Percentiles rank a stretch among this genome's conserved stretches.
Conservation (phyloP, 2,888 invertebrate genomes). For the Leptura quadrifasciata region DNA sequence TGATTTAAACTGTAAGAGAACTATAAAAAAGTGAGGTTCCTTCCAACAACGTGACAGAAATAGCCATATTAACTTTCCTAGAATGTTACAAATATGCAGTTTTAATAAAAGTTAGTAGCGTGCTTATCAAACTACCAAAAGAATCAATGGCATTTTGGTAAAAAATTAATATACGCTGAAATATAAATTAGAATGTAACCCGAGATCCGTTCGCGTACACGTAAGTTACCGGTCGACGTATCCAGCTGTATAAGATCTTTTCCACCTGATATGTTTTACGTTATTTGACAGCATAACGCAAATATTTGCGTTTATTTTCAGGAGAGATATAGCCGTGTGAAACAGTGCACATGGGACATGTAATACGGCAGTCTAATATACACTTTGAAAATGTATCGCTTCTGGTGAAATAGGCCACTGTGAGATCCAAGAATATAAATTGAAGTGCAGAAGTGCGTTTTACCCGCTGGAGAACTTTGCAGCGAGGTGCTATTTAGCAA, state of each 20-base stretch:
- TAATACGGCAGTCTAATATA: slow-evolving; percentile 17
- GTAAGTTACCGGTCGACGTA: background rate
- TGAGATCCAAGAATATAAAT: slow-evolving; percentile 5
- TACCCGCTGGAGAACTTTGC: slow-evolving; percentile 34
- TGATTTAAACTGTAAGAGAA: no score
- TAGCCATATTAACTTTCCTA: no score
- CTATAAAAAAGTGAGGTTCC: no score
- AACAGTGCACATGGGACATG: slow-evolving; percentile 26
- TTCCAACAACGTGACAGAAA: no score
- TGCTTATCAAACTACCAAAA: background rate
- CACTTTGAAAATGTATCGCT: background rate
- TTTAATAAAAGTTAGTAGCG: background rate
- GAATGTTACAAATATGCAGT: no score
- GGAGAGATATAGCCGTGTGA: slow-evolving; percentile 34
- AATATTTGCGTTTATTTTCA: slow-evolving; percentile 33
- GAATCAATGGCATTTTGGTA: background rate
- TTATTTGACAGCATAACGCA: slow-evolving; percentile 17
- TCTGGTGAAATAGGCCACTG: slow-evolving; percentile 14
- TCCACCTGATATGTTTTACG: slow-evolving; percentile 18
- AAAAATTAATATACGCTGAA: background rate
- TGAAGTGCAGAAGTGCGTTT: slow-evolving; percentile 14
- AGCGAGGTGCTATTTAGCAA: slow-evolving; percentile 46
- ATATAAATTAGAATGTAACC: slow-evolving; percentile 24
- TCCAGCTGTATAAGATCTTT: background rate
- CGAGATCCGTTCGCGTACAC: background rate